Conservation (phyloP, 2,797 vertebrate species). For the Triplophysa bombifrons region DNA sequence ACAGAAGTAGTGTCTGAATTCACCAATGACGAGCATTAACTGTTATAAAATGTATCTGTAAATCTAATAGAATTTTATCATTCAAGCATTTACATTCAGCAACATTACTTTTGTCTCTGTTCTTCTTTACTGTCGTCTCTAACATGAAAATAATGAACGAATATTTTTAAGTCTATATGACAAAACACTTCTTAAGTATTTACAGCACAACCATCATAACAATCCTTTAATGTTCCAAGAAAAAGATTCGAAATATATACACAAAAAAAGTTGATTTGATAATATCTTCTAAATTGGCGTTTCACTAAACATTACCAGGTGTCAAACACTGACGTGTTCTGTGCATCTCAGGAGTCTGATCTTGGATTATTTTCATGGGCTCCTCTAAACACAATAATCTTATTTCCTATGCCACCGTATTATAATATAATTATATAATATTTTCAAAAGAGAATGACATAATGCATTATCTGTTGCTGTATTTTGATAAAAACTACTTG, state of each 20-base stretch:
- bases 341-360: background rate
- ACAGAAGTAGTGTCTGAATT: background rate
- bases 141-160: background rate
- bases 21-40: background rate
- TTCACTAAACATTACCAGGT: background rate
- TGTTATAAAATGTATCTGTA: too few relatives aligned
- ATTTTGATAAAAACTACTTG: background rate
- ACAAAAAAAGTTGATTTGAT: background rate
- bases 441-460: background rate
- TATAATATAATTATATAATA: too few relatives aligned
- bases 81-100: background rate
- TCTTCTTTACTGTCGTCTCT: background rate
- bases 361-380: background rate
- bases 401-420: too few relatives aligned
- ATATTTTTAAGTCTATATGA: background rate
- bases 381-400: too few relatives aligned
- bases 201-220: constrained; percentile 7
- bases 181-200: background rate
- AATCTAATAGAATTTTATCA: too few relatives aligned
- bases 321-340: background rate
- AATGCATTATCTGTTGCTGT: background rate
- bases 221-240: background rate
- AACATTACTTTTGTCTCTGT: background rate
- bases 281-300: background rate
- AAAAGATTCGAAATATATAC: background rate